Evolutionary conservation across 1,140 invertebrate species (phyloP), one percentile per base, ranked within the genome.

Genomic region (Asbolus verrucosus): DNA sequence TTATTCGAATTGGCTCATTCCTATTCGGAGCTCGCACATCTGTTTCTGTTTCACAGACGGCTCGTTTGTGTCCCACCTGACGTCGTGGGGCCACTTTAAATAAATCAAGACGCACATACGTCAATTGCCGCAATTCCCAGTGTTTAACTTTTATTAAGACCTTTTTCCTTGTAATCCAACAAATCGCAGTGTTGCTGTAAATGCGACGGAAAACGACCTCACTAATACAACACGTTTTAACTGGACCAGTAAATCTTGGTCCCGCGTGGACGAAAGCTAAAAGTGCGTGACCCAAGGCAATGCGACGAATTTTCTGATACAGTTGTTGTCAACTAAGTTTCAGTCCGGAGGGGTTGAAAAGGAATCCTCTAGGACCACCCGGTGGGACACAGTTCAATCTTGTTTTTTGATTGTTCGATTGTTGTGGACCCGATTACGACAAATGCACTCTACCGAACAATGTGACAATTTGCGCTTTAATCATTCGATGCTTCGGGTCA

Each of bases 1-100:
- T 67, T 67, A 67, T 67, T 67, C 54, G 43, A 67, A 67, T 67
- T 67, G 65, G 65, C 65, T 67, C 65, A 67, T 67, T 67, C 65
- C 65, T 67, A 67, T 67, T 67, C 65, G 65, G 18, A 27, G 24
- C 65, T 67, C 65, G 65, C 65, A 67, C 65, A 67, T 67, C 65
- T 67, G 65, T 67, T 54, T 54, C 46, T 54, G 46, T 54, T 54
- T 54, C 46, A 54, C 46, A 30, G 46, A 54, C 46, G 46, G 19
- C 46, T 54, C 46, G 9, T 50, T 50, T 24, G 21, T 24, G 46
- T 54, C 21, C 46, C 21, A 27, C 46, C 43, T 50, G 43, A 50
- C 16, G 18, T 27, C 21, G 21, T 5, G 19, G 46, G 46, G 11
- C 46, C 33, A 27, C 21, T 54, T 54, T 54, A 13, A 24, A 54